Conservation (phyloP, 2,888 invertebrate species). For the Leptinotarsa rubiginosa region DNA sequence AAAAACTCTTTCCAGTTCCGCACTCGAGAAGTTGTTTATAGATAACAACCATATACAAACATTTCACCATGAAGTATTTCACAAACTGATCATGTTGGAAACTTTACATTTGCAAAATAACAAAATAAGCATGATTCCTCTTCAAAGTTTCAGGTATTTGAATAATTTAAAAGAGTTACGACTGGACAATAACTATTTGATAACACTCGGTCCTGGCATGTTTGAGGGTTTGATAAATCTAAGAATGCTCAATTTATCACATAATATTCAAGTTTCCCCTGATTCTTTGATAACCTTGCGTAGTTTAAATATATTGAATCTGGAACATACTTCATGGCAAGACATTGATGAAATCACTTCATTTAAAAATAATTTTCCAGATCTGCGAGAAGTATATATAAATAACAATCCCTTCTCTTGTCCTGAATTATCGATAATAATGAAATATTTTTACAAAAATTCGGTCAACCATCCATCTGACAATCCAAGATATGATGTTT, state of each 20-base stretch:
- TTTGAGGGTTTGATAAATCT: slow-evolving; percentile 37
- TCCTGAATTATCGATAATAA: background rate
- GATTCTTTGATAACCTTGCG: background rate
- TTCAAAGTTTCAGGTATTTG: background rate
- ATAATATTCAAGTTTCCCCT: background rate
- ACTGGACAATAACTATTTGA: slow-evolving; percentile 34
- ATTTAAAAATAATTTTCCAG: background rate
- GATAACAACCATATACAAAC: background rate
- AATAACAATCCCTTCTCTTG: background rate
- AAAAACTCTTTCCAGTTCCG: background rate
- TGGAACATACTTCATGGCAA: slow-evolving; percentile 8
- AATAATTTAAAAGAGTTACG: background rate
- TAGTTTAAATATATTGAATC: background rate
- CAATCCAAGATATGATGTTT: background rate
- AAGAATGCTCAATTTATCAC: slow-evolving; percentile 28
- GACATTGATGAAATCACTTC: background rate
- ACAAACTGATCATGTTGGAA: background rate
- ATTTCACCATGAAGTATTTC: background rate
- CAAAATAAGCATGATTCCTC: background rate
- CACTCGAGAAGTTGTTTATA: background rate
- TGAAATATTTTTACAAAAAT: background rate
- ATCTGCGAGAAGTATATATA: background rate
- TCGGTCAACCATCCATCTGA: background rate
- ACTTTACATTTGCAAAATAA: slow-evolving; percentile 3
- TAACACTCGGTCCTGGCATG: slow-evolving; percentile 26